Evolutionary conservation across 1,140 invertebrate genomes (phyloP), one percentile per base, ranked within the genome.

Genomic region (Drosophila murphyi): DNA sequence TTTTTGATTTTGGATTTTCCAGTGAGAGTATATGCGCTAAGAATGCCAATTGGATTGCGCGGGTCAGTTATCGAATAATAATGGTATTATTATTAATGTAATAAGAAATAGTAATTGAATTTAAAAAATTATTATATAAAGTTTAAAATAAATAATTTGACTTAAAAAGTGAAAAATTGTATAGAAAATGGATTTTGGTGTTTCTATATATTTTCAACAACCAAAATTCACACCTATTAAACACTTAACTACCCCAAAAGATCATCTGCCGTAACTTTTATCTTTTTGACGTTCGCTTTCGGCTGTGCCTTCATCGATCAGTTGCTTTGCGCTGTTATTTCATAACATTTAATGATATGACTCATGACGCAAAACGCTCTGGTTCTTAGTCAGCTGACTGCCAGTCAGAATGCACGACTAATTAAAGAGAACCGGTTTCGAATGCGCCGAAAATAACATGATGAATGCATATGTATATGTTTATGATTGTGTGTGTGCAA

Each of bases 261-360:
- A 45, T 0, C 4, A 51, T 35, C 2, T 8, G 41, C 35, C 29
- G 45, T 5, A 31, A n/a, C 4, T 59, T 35, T 55, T 37, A 43
- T n/a, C 12, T 54, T 31, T 31, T 20, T 20, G 20, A 20, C 62
- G 41, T 2, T 45, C 20, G 8, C 7, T 37, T 51, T 28, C 8
- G 20, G 20, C 54, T 70, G 35, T 28, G 50, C n/a, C n/a, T 74
- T 70, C 62, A 74, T 62, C 65, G 12, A 3, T 0, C 45, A 51
- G 6, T 70, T 62, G 65, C 65, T 74, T 74, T 74, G 1, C 31
- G 7, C 34, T 56, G 43, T 41, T 43, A 20, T 57, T 70, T 74
- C 72, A 29, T 74, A 74, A 74, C 57, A 70, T 31, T 47, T 39
- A 68, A 61, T 55, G n/a, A 6, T 59, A 56, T 73, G 71, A 73